These are phyloP conservation scores for Muscidifurax raptorellus DNA, from an alignment of 1,140 invertebrate genomes.

Conservation along the genomic window DNA sequence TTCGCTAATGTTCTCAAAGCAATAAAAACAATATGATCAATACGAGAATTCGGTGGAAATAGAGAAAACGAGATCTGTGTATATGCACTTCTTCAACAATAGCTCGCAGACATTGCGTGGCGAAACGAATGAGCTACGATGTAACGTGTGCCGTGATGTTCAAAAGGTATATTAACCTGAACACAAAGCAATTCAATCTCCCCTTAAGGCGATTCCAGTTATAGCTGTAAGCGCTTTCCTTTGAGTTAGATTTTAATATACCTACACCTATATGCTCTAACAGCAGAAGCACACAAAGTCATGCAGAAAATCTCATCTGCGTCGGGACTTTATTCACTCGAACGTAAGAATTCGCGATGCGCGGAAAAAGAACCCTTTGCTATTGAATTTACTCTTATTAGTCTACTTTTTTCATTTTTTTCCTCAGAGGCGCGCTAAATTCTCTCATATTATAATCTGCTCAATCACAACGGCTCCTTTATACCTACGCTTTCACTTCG, in stretches of 20 bases:
- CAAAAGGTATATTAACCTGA: conserved; percentile 13
- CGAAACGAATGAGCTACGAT: not conserved
- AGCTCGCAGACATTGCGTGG: not conserved
- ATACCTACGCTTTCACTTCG: conserved; percentile 42
- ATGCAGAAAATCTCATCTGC: conserved; percentile 24
- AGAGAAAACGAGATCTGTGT: too few species aligned
- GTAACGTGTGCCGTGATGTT: not conserved
- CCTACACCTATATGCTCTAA: not conserved
- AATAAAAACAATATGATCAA: too few species aligned
- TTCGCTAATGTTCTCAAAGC: too few species aligned
- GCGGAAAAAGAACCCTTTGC: not conserved
- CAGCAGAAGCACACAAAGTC: not conserved
- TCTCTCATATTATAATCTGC: conserved; percentile 18
- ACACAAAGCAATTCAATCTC: conserved; percentile 8
- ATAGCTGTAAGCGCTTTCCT: conserved; percentile 25
- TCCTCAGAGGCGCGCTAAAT: conserved; percentile 13
- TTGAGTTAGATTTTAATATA: conserved; percentile 28
- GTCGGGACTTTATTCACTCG: not conserved
- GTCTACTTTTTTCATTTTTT: conserved; percentile 40
- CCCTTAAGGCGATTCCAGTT: conserved; percentile 22
- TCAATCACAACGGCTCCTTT: not conserved
- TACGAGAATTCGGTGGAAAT: too few species aligned
- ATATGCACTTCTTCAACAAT: not conserved
- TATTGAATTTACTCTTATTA: conserved; percentile 49
- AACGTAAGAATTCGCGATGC: not conserved